A percentile compares a stretch with the other conserved stretches of the same genome.
Evolutionary conservation across 2,888 invertebrate species (phyloP).

Genomic region (Oegoconia quadripuncta): DNA sequence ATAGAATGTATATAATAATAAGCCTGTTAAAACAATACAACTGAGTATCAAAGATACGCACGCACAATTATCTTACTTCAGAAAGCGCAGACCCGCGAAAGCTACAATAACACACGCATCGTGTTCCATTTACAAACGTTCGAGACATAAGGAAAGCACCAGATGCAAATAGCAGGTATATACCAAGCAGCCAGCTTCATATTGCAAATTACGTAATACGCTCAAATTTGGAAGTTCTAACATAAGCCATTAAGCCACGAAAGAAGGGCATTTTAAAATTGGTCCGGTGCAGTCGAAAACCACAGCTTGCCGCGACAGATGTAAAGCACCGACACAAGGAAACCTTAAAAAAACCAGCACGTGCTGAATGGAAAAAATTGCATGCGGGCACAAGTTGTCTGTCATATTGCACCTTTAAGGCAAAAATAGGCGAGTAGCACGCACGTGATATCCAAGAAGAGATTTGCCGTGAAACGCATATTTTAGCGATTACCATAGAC

Average conservation of each 20-base stretch:
- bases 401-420: slow-evolving; percentile 45
- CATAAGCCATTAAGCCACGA: background rate
- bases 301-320: slow-evolving; percentile 74
- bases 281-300: slow-evolving; percentile 46
- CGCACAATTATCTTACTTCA: too few relatives aligned
- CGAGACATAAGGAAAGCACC: slow-evolving; percentile 61
- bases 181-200: slow-evolving; percentile 60
- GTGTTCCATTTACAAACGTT: slow-evolving; percentile 63
- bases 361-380: slow-evolving; percentile 65
- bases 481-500: slow-evolving; percentile 35
- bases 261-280: slow-evolving; percentile 26
- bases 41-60: too few relatives aligned
- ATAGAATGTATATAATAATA: too few relatives aligned
- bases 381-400: slow-evolving; percentile 74
- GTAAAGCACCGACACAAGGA: slow-evolving; percentile 62
- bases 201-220: slow-evolving; percentile 61
- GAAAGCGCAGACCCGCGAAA: too few relatives aligned
- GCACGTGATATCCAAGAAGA: slow-evolving; percentile 57
- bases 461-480: slow-evolving; percentile 50
- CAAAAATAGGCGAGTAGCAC: slow-evolving; percentile 41
- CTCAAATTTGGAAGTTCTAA: slow-evolving; percentile 27
- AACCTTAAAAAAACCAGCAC: slow-evolving; percentile 65
- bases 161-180: slow-evolving; percentile 71
- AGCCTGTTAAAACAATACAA: too few relatives aligned
- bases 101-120: too few relatives aligned